These are phyloP conservation scores for Cliona cf. orientalis DNA, from an alignment of 37 sponge, comb jelly and placozoan genomes.

Conservation along the genomic window DNA sequence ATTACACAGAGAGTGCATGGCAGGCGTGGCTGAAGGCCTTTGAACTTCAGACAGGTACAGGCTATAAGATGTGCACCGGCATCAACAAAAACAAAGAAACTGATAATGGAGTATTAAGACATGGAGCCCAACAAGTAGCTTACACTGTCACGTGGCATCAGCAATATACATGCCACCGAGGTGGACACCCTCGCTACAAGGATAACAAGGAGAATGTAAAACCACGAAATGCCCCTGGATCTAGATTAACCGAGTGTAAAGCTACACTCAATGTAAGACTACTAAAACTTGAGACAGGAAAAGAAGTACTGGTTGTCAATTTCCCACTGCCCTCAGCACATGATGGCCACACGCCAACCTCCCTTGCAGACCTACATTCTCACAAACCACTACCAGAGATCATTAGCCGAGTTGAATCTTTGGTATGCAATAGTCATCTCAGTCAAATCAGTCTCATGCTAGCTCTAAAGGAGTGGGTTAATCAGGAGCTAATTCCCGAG, in stretches of 20 bases:
- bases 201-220: neutral
- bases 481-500: conserved; percentile 27
- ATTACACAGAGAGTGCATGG: neutral
- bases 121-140: too few species aligned
- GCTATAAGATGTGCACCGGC: neutral
- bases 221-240: conserved; percentile 25
- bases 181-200: conserved; percentile 3
- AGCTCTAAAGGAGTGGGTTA: conserved; percentile 17
- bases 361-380: conserved; percentile 28
- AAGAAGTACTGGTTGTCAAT: conserved; percentile 1
- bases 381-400: conserved; percentile 37
- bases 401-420: neutral
- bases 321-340: conserved; percentile 28
- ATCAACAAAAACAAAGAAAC: neutral
- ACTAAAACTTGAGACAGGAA: neutral
- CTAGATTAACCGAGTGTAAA: conserved; percentile 17
- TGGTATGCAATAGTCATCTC: conserved; percentile 10
- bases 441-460: conserved; percentile 30
- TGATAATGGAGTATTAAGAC: too few species aligned
- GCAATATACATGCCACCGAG: conserved; percentile 2
- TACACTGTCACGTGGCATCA: too few species aligned
- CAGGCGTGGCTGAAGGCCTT: neutral
- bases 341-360: conserved; percentile 7
- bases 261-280: conserved; percentile 8
- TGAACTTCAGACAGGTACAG: neutral